Evolutionary conservation across 2,888 invertebrate genomes (phyloP), one percentile per base, ranked within the genome.

Genomic region (Lasioglossum malachurum): DNA sequence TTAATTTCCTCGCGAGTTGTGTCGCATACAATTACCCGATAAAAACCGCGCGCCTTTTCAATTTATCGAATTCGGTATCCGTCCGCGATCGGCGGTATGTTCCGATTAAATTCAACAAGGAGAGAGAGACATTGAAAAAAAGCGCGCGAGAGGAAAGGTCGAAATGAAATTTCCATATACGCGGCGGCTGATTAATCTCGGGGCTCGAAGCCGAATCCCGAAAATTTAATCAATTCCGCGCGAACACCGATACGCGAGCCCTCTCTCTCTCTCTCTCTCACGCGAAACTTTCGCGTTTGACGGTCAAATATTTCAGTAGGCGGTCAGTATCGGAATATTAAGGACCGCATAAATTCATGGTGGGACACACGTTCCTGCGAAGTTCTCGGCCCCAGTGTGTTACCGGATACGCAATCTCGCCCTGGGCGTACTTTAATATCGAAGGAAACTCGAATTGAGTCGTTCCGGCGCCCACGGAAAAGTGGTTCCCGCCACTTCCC

Each of bases 161-260:
- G 23, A 14, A 46, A 57, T 64, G 67, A 57, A 41, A 71, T 35
- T 79, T 10, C 46, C 69, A 19, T 53, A 16, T 14, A n/a, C 35
- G 35, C 35, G 67, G 49, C 5, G 27, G n/a, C 19, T 49, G 71
- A 75, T 72, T 75, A 35, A 75, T 75, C 75, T 64, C 75, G 44
- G 27, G 3, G 83, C 78, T 46, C 12, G 27, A 69, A 78, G 27
- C 35, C 19, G 27, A 35, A 12, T 57, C 14, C 31, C 5, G n/a
- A 60, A 75, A 67, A 83, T 71, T 84, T 83, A 83, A 83, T 83
- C 75, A 84, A 83, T 84, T 84, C 57, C 46, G 35, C 31, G 74
- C 53, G 53, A 53, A 53, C 53, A 53, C 53, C 23, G 10, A 53
- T 53, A n/a, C 53, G n/a, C 10, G 3, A 3, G 3, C n/a, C 8